Percentiles rank a stretch among this genome's conserved stretches.
Conservation (phyloP, 1,140 invertebrate genomes). For the Trypoxylus dichotomus region DNA sequence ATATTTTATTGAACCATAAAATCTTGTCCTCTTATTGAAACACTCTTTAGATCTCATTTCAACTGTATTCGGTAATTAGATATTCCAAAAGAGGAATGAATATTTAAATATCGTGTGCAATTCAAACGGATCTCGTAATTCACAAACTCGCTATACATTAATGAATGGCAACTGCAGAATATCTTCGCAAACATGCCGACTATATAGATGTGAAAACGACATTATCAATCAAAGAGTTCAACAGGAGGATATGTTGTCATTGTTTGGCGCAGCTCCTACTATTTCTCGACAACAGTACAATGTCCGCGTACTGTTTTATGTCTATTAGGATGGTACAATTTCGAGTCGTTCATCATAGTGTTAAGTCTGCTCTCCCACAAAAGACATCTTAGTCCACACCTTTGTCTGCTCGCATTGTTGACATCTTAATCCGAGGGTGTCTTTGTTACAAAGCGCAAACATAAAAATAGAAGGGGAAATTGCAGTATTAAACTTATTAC, state of each 20-base stretch:
- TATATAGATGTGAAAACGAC: not conserved
- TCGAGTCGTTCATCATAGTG: conserved; percentile 10
- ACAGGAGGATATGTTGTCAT: conserved; percentile 14
- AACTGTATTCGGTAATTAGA: too few relatives aligned
- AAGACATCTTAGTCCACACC: not conserved
- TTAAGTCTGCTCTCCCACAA: not conserved
- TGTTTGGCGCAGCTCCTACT: not conserved
- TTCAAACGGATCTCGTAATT: not conserved
- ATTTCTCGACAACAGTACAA: not conserved
- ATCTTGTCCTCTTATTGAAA: too few relatives aligned
- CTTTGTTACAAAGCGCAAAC: not conserved
- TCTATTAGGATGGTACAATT: not conserved
- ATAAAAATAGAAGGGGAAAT: not conserved
- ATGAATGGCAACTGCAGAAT: not conserved
- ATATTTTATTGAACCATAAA: too few relatives aligned
- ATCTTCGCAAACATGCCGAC: not conserved
- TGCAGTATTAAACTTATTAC: not conserved
- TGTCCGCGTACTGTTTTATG: conserved; percentile 7
- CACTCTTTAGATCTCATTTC: too few relatives aligned
- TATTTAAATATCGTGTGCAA: not conserved
- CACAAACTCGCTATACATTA: not conserved
- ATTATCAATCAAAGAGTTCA: conserved; percentile 14
- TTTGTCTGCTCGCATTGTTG: not conserved
- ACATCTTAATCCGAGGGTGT: not conserved
- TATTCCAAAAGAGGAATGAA: conserved; percentile 1